Conservation (phyloP, 2,797 vertebrate species). For the Enteromius radiatus region DNA sequence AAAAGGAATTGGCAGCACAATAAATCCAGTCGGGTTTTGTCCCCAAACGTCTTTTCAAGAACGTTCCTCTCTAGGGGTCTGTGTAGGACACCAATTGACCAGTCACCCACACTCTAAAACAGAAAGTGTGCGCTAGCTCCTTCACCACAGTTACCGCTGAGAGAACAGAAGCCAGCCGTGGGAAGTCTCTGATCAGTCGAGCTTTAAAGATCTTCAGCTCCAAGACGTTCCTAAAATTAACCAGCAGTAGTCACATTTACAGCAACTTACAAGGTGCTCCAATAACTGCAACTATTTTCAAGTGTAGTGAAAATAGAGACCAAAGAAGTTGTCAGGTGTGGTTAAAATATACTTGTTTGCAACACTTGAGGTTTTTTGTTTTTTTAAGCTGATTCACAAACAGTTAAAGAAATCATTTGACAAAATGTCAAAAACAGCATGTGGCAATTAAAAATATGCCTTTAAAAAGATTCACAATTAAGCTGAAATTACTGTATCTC, state of each 20-base stretch:
- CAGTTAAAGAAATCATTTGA: neutral
- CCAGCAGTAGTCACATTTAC: neutral
- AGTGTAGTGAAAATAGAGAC: neutral
- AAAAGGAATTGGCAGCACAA: neutral
- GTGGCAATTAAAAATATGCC: neutral
- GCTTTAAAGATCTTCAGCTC: slow-evolving; percentile 6
- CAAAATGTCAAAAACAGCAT: neutral
- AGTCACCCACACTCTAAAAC: slow-evolving; percentile 17
- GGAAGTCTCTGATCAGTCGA: slow-evolving; percentile 26
- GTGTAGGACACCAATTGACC: neutral
- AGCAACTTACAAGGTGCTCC: neutral
- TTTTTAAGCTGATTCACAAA: neutral
- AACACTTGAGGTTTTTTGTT: neutral
- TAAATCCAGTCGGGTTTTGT: neutral
- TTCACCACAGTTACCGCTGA: slow-evolving; percentile 1
- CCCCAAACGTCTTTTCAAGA: slow-evolving; percentile 20
- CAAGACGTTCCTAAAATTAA: slow-evolving; percentile 11
- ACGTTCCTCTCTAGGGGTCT: neutral
- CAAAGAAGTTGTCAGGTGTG: neutral
- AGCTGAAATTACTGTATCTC: too few species aligned
- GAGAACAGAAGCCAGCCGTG: slow-evolving; percentile 24
- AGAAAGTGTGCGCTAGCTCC: neutral
- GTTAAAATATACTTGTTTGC: slow-evolving; percentile 1
- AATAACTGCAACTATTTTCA: neutral
- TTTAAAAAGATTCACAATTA: neutral